Percentiles rank a stretch among this genome's conserved stretches.
These are phyloP conservation scores for Megalonaias nervosa DNA, from an alignment of 1,140 invertebrate genomes.

Conservation along the genomic window DNA sequence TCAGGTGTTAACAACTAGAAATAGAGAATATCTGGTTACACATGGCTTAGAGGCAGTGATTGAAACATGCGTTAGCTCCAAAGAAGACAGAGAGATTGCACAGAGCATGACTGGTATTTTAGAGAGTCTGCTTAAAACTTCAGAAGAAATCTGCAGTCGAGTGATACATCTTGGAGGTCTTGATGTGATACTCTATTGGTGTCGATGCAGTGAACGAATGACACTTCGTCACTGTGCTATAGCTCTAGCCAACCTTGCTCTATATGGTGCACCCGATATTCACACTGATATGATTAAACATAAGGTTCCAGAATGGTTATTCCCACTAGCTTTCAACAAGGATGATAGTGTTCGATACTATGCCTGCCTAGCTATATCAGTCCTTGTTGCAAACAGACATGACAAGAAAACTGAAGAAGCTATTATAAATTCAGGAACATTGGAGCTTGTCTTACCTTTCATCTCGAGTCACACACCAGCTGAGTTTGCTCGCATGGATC, in stretches of 20 bases:
- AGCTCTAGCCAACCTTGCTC: constrained; percentile 94
- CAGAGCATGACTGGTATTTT: constrained; percentile 95
- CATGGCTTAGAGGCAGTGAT: constrained; percentile 90
- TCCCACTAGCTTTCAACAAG: constrained; percentile 95
- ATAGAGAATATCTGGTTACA: constrained; percentile 94
- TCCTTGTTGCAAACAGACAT: constrained; percentile 93
- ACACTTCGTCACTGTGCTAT: constrained; percentile 96
- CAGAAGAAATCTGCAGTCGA: constrained; percentile 87
- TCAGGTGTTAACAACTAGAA: constrained; percentile 89
- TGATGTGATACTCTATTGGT: constrained; percentile 92
- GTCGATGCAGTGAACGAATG: constrained; percentile 87
- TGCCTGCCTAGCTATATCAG: constrained; percentile 97
- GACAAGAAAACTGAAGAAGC: constrained; percentile 92
- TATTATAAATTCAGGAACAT: constrained; percentile 93
- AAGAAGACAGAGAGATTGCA: constrained; percentile 84
- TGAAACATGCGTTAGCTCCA: constrained; percentile 82
- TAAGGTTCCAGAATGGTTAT: constrained; percentile 95
- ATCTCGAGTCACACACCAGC: constrained; percentile 94
- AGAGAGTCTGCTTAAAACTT: constrained; percentile 97
- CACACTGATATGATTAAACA: constrained; percentile 98
- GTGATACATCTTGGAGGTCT: constrained; percentile 74
- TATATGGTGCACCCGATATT: constrained; percentile 97
- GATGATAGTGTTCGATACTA: constrained; percentile 96
- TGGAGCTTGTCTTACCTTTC: constrained; percentile 97
- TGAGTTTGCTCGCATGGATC: constrained; percentile 91